Evolutionary conservation across 1,140 invertebrate genomes (phyloP).

Genomic region (Anoplophora glabripennis): DNA sequence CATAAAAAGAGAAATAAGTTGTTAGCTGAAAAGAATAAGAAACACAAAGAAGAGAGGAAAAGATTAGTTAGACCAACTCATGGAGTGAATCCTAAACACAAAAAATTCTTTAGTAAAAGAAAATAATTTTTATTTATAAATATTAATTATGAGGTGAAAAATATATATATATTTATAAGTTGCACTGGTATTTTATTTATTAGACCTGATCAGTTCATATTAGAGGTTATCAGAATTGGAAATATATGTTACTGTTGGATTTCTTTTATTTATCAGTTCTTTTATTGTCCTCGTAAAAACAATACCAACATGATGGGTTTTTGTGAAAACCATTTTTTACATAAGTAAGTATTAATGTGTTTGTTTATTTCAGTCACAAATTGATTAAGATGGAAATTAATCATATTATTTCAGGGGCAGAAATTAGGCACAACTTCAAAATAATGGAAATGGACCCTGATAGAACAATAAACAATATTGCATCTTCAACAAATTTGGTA

Average conservation of each 20-base stretch:
- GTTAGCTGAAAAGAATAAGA: constrained; percentile 51
- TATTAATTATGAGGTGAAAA: not conserved
- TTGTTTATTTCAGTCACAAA: too few species aligned
- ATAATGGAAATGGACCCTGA: not conserved
- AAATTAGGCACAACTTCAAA: too few species aligned
- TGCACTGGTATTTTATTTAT: not conserved
- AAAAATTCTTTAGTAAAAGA: constrained; percentile 23
- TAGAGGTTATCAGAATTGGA: too few species aligned
- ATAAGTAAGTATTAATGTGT: too few species aligned
- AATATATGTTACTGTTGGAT: too few species aligned
- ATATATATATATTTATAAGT: not conserved
- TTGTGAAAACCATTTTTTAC: too few species aligned
- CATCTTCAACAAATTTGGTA: constrained; percentile 14
- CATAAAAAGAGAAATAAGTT: constrained; percentile 58
- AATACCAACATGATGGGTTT: too few species aligned
- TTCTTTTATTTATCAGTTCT: too few species aligned
- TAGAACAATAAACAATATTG: constrained; percentile 5
- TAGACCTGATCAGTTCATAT: too few species aligned
- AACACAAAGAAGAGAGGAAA: constrained; percentile 70
- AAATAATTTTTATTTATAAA: not conserved
- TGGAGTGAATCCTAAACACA: constrained; percentile 36
- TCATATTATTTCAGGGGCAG: too few species aligned
- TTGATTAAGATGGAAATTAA: too few species aligned
- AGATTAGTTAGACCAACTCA: constrained; percentile 66
- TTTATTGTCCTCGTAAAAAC: too few species aligned